Percentiles rank a stretch among this genome's conserved stretches.
Evolutionary conservation across 2,113 vertebrate species (phyloP).

Genomic region (Percina caprodes): DNA sequence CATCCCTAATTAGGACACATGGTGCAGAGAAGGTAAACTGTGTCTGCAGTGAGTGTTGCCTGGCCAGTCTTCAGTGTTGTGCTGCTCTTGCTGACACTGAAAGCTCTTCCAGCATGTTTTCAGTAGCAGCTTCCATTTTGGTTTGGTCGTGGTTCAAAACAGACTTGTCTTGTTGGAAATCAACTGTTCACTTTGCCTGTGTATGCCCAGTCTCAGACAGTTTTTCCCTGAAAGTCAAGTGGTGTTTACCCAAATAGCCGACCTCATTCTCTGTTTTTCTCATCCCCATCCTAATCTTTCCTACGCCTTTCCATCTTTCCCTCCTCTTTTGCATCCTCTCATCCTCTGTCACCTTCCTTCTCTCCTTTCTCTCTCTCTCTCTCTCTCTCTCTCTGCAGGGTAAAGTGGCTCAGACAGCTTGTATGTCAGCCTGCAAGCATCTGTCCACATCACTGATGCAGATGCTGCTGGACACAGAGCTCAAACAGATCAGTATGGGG

Average conservation of each 20-base stretch:
- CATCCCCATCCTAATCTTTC: slow-evolving; percentile 12
- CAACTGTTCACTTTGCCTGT: neutral
- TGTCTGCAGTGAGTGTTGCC: neutral
- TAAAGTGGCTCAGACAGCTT: slow-evolving; percentile 98
- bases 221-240: neutral
- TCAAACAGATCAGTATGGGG: slow-evolving; percentile 99
- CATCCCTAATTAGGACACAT: neutral
- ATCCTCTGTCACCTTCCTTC: slow-evolving; percentile 27
- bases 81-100: neutral
- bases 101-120: neutral
- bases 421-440: slow-evolving; percentile 99
- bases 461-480: slow-evolving; percentile 96
- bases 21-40: neutral
- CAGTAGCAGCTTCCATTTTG: neutral
- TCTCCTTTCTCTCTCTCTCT: neutral
- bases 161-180: neutral
- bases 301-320: slow-evolving; percentile 31
- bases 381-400: slow-evolving; percentile 83
- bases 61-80: neutral
- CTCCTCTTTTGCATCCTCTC: slow-evolving; percentile 62
- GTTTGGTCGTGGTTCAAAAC: neutral
- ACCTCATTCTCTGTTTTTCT: slow-evolving; percentile 3
- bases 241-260: neutral
- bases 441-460: slow-evolving; percentile 96
- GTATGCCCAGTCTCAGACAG: neutral